phyloP scores from a whole-genome alignment of 2,797 vertebrate species.

The Coendou prehensilis region DNA sequence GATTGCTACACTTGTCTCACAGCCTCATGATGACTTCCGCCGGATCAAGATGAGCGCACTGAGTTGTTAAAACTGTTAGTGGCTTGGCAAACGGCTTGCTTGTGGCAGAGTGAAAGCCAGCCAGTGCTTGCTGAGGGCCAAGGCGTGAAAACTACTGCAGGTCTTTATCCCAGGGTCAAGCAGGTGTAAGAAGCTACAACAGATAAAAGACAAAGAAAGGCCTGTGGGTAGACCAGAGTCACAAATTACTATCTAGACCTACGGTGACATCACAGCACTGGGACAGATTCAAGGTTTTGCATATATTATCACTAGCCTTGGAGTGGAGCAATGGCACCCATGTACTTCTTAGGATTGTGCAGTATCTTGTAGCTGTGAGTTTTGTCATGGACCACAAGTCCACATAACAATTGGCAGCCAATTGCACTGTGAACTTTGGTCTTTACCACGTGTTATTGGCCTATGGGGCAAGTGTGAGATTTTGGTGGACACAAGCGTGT shows the following conservation, averaged over 20 bases:
- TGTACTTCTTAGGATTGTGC: not conserved
- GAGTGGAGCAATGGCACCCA: not conserved
- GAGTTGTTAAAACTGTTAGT: not conserved
- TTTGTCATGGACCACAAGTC: not conserved
- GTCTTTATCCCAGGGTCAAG: not conserved
- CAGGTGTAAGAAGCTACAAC: not conserved
- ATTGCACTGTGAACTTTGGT: no score
- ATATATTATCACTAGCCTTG: not conserved
- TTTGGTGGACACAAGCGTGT: not conserved
- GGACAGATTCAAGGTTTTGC: not conserved
- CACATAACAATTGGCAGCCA: not conserved
- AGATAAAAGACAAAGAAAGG: not conserved
- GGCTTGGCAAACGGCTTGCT: no score
- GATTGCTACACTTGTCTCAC: not conserved
- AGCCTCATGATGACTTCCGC: not conserved
- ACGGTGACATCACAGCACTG: not conserved
- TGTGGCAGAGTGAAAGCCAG: not conserved
- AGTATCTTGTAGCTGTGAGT: not conserved
- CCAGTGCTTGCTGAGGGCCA: not conserved
- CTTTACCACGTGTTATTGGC: not conserved
- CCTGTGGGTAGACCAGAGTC: not conserved
- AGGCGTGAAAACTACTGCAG: not conserved
- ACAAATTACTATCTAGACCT: not conserved
- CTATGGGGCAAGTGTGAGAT: not conserved
- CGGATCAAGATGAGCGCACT: not conserved